Evolutionary conservation across 2,888 invertebrate species (phyloP).

Genomic region (Drosophila macrospina): DNA sequence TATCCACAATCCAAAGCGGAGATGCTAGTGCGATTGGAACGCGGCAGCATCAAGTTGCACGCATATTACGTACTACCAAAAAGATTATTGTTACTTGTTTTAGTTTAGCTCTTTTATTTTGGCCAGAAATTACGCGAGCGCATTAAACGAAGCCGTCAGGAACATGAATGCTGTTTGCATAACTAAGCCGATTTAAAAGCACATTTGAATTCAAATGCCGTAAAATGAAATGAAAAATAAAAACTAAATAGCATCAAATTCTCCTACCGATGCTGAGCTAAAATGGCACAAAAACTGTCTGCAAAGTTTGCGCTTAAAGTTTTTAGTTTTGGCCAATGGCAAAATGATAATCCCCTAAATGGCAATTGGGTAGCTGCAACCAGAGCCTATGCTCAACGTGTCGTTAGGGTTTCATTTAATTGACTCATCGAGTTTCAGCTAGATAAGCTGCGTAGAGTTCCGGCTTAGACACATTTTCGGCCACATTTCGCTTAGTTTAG

Average conservation of each 20-base stretch:
- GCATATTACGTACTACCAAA: not conserved
- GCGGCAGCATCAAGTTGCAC: not conserved
- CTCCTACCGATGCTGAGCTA: slow-evolving; percentile 33
- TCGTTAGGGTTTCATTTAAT: slow-evolving; percentile 12
- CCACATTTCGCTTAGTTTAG: not conserved
- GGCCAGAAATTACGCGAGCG: slow-evolving; percentile 44
- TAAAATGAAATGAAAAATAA: slow-evolving; percentile 58
- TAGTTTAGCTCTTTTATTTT: slow-evolving; percentile 15
- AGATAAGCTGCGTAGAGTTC: not conserved
- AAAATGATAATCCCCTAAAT: slow-evolving; percentile 79
- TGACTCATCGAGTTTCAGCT: not conserved
- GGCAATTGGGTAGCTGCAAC: slow-evolving; percentile 48
- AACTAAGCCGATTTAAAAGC: slow-evolving; percentile 80
- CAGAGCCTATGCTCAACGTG: not conserved
- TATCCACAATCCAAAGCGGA: too few relatives aligned
- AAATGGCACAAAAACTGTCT: slow-evolving; percentile 75
- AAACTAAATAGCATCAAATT: slow-evolving; percentile 56
- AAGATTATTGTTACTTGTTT: slow-evolving; percentile 20
- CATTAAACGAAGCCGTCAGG: slow-evolving; percentile 74
- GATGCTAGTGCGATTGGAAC: too few relatives aligned
- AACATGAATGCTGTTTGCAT: slow-evolving; percentile 65
- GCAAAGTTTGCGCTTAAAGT: slow-evolving; percentile 70
- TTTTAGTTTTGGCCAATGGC: slow-evolving; percentile 54
- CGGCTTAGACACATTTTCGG: not conserved
- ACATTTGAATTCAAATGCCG: slow-evolving; percentile 79